These are phyloP conservation scores for Podarcis cretensis DNA, from an alignment of 2,113 vertebrate genomes.

Conservation along the genomic window DNA sequence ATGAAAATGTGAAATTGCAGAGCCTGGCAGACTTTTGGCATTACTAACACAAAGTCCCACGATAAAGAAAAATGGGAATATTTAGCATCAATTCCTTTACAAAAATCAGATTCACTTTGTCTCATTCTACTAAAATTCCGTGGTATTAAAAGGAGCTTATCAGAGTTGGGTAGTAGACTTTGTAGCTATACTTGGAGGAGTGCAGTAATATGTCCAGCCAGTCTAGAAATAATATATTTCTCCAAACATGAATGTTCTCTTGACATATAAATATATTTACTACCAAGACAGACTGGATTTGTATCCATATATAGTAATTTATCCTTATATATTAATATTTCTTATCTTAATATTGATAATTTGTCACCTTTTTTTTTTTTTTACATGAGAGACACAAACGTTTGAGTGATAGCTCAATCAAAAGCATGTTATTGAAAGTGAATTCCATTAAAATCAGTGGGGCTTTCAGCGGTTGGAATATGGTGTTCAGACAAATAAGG, in stretches of 20 bases:
- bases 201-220: background rate
- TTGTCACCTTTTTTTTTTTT: background rate
- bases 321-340: background rate
- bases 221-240: background rate
- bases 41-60: conserved; percentile 1
- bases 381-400: conserved; percentile 1
- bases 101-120: conserved; percentile 27
- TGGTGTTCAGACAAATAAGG: background rate
- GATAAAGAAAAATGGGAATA: conserved; percentile 16
- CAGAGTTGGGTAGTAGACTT: background rate
- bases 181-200: background rate
- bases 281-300: background rate
- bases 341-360: background rate
- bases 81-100: background rate
- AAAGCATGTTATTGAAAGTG: background rate
- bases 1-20: conserved; percentile 34
- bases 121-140: background rate
- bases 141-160: background rate
- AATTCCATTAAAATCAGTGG: background rate
- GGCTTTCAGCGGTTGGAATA: background rate
- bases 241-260: background rate
- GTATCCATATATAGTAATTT: conserved; percentile 7
- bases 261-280: background rate
- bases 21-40: conserved; percentile 21
- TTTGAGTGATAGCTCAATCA: background rate